These are phyloP conservation scores for Stegana nigrithorax DNA, from an alignment of 2,888 invertebrate species.

Conservation along the genomic window DNA sequence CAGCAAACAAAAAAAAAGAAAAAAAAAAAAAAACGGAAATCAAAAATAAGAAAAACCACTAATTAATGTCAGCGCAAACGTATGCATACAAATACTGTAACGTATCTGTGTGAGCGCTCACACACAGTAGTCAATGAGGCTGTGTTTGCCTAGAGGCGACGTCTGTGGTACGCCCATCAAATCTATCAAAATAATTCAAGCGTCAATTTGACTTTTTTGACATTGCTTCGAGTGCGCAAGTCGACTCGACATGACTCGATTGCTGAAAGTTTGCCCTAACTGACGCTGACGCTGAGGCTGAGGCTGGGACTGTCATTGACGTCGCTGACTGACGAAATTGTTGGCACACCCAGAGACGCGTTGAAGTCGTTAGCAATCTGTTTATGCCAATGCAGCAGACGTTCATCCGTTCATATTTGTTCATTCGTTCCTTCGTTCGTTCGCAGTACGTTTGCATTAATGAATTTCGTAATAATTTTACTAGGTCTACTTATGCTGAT, in stretches of 20 bases:
- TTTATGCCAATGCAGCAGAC: too few species aligned
- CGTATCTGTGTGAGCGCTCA: too few species aligned
- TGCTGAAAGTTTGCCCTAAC: too few species aligned
- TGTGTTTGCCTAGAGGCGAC: too few species aligned
- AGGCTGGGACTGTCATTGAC: too few species aligned
- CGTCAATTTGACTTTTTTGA: slow-evolving; percentile 51
- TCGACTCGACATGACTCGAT: background rate
- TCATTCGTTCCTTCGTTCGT: too few species aligned
- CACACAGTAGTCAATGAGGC: background rate
- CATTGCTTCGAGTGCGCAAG: slow-evolving; percentile 24
- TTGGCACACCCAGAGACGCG: background rate
- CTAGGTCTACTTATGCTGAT: too few species aligned
- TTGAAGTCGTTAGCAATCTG: too few species aligned
- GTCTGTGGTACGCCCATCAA: slow-evolving; percentile 41
- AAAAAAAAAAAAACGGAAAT: slow-evolving; percentile 18
- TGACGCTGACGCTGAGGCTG: background rate
- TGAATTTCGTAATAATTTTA: too few species aligned
- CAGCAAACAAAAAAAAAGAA: background rate
- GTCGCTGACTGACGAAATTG: too few species aligned
- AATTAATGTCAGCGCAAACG: slow-evolving; percentile 16
- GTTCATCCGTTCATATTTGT: too few species aligned
- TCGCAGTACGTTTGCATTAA: too few species aligned
- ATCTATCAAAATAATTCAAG: slow-evolving; percentile 62
- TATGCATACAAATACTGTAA: slow-evolving; percentile 15
- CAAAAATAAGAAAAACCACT: slow-evolving; percentile 9